Evolutionary conservation across 2,888 invertebrate species (phyloP).

Genomic region (Diarsia rubi): DNA sequence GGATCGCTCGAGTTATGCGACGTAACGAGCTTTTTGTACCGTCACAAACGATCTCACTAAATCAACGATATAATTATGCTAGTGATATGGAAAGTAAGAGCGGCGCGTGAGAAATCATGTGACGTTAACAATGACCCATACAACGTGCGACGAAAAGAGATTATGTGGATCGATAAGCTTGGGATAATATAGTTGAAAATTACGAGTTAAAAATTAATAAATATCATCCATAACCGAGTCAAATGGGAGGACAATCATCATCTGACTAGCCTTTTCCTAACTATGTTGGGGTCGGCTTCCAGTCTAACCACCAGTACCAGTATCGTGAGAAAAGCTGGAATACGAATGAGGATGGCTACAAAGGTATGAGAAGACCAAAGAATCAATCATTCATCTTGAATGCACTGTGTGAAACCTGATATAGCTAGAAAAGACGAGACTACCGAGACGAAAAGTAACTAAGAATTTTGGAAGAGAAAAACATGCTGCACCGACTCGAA

Average conservation of each 20-base stretch:
- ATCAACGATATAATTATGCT: constrained; percentile 68
- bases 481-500: neutral
- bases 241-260: neutral
- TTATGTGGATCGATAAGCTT: constrained; percentile 45
- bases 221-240: neutral
- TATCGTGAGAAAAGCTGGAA: neutral
- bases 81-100: constrained; percentile 78
- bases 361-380: neutral
- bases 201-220: neutral
- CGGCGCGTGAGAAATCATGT: constrained; percentile 74
- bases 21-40: constrained; percentile 77
- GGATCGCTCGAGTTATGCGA: constrained; percentile 72
- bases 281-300: too few relatives aligned
- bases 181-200: constrained; percentile 18
- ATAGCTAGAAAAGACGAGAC: neutral
- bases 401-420: neutral
- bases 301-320: too few relatives aligned
- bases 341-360: neutral
- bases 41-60: constrained; percentile 69
- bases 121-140: constrained; percentile 75
- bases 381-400: neutral
- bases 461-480: neutral
- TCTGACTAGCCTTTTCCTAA: too few relatives aligned
- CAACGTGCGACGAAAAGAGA: constrained; percentile 46
- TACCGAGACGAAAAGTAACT: neutral